Conservation (phyloP, 1,140 invertebrate species). For the Chironomus tepperi region DNA sequence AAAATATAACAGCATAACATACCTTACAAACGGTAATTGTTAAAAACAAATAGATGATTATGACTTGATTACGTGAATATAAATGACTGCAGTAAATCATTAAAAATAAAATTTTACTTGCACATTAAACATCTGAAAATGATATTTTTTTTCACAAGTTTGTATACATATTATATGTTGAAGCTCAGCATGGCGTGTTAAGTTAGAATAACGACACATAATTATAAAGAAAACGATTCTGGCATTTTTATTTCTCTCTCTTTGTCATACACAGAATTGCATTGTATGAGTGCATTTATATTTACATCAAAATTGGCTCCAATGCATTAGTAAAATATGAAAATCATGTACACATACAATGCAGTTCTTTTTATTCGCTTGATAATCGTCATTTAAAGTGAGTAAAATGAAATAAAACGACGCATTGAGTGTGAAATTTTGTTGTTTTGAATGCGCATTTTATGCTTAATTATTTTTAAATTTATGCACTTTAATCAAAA, state of each 20-base stretch:
- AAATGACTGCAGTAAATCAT: constrained; percentile 21
- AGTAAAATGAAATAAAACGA: neutral
- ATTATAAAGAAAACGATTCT: constrained; percentile 17
- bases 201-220: constrained; percentile 18
- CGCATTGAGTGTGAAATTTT: too few relatives aligned
- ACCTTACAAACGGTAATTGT: neutral
- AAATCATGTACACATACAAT: neutral
- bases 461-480: too few relatives aligned
- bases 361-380: neutral
- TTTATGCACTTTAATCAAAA: too few relatives aligned
- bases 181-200: constrained; percentile 18
- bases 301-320: too few relatives aligned
- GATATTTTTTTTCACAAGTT: constrained; percentile 7
- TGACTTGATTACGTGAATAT: neutral
- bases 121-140: constrained; percentile 11
- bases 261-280: neutral
- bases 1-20: too few relatives aligned
- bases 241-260: neutral
- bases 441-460: too few relatives aligned
- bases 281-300: neutral
- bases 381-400: constrained; percentile 8
- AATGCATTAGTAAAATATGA: neutral
- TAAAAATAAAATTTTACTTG: neutral
- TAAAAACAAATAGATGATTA: constrained; percentile 20
- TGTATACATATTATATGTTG: neutral